Conservation (phyloP, 2,113 vertebrate species). For the pig (Sus scrofa) region DNA sequence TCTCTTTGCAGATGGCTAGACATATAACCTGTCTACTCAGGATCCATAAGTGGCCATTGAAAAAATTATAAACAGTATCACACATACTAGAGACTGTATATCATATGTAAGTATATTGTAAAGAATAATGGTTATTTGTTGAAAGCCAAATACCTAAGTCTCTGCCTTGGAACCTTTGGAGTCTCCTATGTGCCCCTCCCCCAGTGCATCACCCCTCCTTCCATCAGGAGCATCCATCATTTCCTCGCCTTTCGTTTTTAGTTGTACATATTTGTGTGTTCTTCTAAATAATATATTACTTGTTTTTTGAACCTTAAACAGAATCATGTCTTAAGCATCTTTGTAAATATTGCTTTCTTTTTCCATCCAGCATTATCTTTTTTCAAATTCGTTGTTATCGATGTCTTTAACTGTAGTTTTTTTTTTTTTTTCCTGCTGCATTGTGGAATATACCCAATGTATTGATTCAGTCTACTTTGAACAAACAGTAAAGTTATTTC, state of each 20-base stretch:
- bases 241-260: background rate
- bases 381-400: background rate
- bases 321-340: background rate
- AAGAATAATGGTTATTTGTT: background rate
- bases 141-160: background rate
- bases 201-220: background rate
- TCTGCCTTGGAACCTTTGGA: too few relatives aligned
- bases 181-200: too few relatives aligned
- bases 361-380: background rate
- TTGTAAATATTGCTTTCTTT: background rate
- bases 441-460: background rate
- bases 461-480: background rate
- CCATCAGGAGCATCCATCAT: background rate
- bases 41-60: background rate
- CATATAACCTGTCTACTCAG: background rate
- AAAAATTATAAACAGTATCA: background rate
- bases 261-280: background rate
- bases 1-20: background rate
- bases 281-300: background rate
- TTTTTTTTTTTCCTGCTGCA: background rate
- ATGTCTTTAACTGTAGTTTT: background rate
- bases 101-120: background rate
- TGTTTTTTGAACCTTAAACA: background rate
- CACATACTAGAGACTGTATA: background rate
- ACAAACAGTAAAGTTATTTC: background rate